Percentiles rank a stretch among this genome's conserved stretches.
Evolutionary conservation across 2,113 vertebrate species (phyloP).

Genomic region (Gavialis gangeticus): DNA sequence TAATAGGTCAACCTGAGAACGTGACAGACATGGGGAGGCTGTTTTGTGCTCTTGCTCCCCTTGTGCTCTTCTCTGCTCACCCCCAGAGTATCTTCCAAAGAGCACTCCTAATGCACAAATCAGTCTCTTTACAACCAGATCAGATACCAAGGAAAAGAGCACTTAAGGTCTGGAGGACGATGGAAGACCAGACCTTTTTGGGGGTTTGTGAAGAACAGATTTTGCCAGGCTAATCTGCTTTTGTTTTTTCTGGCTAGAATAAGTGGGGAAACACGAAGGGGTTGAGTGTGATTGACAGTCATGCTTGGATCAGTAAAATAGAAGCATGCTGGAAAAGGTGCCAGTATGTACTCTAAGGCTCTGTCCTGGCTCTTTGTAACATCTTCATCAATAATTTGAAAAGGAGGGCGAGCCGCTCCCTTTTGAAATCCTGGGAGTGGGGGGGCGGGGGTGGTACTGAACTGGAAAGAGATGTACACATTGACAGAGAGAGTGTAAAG

Average conservation of each 20-base stretch:
- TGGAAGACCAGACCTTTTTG: not conserved
- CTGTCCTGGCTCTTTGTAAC: not conserved
- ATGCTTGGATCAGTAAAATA: not conserved
- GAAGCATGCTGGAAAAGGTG: not conserved
- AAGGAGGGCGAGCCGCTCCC: not conserved
- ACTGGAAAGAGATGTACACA: not conserved
- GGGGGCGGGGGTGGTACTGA: not conserved
- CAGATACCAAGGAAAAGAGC: not conserved
- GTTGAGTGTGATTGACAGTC: not conserved
- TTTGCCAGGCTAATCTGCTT: too few relatives aligned
- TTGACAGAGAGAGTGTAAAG: not conserved
- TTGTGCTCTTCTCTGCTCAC: not conserved
- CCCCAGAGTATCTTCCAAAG: not conserved
- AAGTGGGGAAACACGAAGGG: not conserved
- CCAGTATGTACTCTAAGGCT: not conserved
- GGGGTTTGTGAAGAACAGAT: not conserved
- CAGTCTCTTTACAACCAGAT: too few relatives aligned
- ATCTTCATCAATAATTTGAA: not conserved
- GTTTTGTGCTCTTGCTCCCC: not conserved
- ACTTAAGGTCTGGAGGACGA: not conserved
- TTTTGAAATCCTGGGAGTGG: not conserved
- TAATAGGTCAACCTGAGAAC: fast-evolving
- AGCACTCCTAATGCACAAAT: not conserved
- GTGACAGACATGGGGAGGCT: not conserved
- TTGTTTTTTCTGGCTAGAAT: not conserved